Evolutionary conservation across 2,888 invertebrate species (phyloP).

Genomic region (Pseudanteris insignis): DNA sequence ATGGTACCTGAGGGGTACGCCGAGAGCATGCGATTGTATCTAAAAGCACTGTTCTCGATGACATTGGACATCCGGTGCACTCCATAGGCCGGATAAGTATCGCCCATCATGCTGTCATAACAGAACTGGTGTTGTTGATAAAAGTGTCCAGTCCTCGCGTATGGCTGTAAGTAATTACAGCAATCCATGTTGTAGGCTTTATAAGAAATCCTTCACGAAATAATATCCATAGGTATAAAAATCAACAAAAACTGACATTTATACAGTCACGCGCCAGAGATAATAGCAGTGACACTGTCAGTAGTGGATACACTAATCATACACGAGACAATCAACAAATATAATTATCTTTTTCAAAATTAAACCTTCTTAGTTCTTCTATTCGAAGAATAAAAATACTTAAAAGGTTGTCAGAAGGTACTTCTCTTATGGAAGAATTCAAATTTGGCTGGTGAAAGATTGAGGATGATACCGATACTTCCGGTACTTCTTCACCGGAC

Average conservation of each 20-base stretch:
- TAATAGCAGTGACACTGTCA: constrained; percentile 6
- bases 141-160: constrained; percentile 57
- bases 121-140: constrained; percentile 59
- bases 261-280: not conserved
- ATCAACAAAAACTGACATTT: constrained; percentile 4
- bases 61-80: constrained; percentile 54
- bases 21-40: constrained; percentile 59
- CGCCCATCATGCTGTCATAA: constrained; percentile 57
- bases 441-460: constrained; percentile 7
- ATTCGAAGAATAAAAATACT: too few species aligned
- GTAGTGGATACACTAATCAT: not conserved
- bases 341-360: too few species aligned
- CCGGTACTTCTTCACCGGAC: constrained; percentile 27
- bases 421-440: constrained; percentile 29
- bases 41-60: constrained; percentile 56
- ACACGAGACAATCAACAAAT: too few species aligned
- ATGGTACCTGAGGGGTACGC: constrained; percentile 62
- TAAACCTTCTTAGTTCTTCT: too few species aligned
- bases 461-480: constrained; percentile 20
- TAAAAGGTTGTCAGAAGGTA: too few species aligned
- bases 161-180: constrained; percentile 63
- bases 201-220: not conserved
- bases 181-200: constrained; percentile 59
- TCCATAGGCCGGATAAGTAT: constrained; percentile 52
- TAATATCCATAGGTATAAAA: not conserved